Conservation (phyloP, 2,113 vertebrate genomes). For the Phaethon lepturus region DNA sequence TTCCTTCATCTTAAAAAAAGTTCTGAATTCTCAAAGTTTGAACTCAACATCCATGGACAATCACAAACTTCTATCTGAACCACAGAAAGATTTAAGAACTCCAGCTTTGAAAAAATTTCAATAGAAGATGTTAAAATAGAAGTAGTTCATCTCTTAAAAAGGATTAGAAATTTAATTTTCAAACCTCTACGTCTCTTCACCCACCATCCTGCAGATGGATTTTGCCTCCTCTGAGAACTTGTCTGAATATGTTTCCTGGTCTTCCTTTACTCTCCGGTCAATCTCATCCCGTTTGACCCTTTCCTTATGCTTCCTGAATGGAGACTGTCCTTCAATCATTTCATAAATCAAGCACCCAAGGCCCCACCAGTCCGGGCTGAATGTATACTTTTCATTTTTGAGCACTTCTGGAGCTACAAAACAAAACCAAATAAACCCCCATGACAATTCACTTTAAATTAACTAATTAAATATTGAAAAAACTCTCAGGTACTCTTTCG, state of each 20-base stretch:
- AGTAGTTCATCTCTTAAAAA: conserved; percentile 8
- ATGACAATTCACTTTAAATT: not conserved
- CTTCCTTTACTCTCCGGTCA: conserved; percentile 86
- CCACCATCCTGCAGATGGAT: conserved; percentile 92
- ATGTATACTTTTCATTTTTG: conserved; percentile 87
- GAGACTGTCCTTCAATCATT: conserved; percentile 93
- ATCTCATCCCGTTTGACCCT: conserved; percentile 88
- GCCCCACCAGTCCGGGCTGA: conserved; percentile 95
- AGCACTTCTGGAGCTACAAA: conserved; percentile 89
- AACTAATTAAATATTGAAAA: not conserved
- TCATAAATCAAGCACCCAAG: conserved; percentile 92
- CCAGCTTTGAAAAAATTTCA: not conserved
- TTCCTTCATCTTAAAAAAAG: not conserved
- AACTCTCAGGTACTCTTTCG: not conserved
- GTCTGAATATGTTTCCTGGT: conserved; percentile 85
- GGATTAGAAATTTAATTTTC: conserved; percentile 35
- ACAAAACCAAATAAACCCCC: not conserved
- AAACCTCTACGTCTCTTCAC: conserved; percentile 35
- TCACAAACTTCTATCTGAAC: not conserved
- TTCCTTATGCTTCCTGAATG: conserved; percentile 89
- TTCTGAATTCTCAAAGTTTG: not conserved
- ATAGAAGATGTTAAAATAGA: not conserved
- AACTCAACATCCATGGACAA: not conserved
- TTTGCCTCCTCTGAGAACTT: conserved; percentile 88
- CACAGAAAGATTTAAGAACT: not conserved